Percentiles rank a stretch among this genome's conserved stretches.
Evolutionary conservation across 2,113 vertebrate species (phyloP).

Genomic region (Thamnaconus septentrionalis): DNA sequence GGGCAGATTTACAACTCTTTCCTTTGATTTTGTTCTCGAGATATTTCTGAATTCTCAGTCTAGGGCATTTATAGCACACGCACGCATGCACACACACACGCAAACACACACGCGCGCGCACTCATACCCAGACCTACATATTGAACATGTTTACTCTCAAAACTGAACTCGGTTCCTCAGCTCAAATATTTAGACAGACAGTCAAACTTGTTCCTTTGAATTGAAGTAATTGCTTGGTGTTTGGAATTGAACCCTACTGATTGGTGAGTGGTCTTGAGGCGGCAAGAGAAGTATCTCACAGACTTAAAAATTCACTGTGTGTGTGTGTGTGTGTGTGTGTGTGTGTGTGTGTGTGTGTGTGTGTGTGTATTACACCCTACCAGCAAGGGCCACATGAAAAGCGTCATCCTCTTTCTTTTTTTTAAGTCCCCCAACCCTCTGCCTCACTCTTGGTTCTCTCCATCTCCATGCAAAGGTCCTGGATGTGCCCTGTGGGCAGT

Average conservation of each 20-base stretch:
- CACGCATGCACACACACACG: too few relatives aligned
- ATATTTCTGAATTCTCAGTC: conserved; percentile 35
- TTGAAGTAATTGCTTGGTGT: conserved; percentile 58
- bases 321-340: too few relatives aligned
- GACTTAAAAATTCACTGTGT: background rate
- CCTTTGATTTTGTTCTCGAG: conserved; percentile 56
- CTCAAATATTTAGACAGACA: conserved; percentile 58
- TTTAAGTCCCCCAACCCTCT: conserved; percentile 40
- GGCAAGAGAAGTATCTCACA: conserved; percentile 33
- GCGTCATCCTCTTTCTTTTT: conserved; percentile 24
- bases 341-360: too few relatives aligned
- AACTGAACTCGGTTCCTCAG: conserved; percentile 32
- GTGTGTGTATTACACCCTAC: too few relatives aligned
- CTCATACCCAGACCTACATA: conserved; percentile 32
- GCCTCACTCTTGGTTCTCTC: conserved; percentile 11
- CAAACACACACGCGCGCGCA: background rate
- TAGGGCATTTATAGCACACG: background rate
- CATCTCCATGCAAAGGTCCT: conserved; percentile 53
- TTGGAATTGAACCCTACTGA: conserved; percentile 27
- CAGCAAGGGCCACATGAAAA: conserved; percentile 34
- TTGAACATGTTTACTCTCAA: conserved; percentile 54
- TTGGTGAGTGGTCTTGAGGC: too few relatives aligned
- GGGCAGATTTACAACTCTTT: conserved; percentile 50
- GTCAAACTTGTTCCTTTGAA: conserved; percentile 52
- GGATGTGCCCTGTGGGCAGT: conserved; percentile 61